Evolutionary conservation across 2,113 vertebrate genomes (phyloP).

Genomic region (Pelvicachromis taeniatus): DNA sequence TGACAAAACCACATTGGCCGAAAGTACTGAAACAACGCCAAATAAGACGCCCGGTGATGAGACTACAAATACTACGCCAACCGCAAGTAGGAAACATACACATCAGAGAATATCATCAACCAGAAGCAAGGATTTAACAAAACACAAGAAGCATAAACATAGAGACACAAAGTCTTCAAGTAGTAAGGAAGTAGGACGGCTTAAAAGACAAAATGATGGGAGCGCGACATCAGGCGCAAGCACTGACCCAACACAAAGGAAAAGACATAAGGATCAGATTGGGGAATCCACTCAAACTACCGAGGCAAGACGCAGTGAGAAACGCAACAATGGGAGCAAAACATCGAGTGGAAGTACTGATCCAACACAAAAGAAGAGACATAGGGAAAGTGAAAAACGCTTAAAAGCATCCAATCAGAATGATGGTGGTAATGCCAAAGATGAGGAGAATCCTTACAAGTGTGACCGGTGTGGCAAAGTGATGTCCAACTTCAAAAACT

Average conservation of each 20-base stretch:
- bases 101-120: neutral
- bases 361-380: neutral
- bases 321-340: neutral
- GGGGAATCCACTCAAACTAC: neutral
- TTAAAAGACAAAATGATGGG: neutral
- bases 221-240: neutral
- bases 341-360: neutral
- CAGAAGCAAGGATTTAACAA: neutral
- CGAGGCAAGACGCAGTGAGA: neutral
- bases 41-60: neutral
- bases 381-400: neutral
- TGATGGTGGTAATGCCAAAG: neutral
- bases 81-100: neutral
- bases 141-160: neutral
- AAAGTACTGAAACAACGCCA: neutral
- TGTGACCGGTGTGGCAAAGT: conserved; percentile 45
- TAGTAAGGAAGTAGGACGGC: neutral
- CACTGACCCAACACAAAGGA: neutral
- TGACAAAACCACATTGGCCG: neutral
- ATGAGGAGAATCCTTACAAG: conserved; percentile 17
- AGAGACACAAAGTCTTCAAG: neutral
- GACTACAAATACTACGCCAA: neutral
- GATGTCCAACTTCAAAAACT: conserved; percentile 41
- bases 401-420: neutral
- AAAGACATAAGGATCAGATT: neutral